A percentile compares a stretch with the other conserved stretches of the same genome.
These are phyloP conservation scores for Poecilia gillii DNA, from an alignment of 2,797 vertebrate genomes.

Conservation along the genomic window DNA sequence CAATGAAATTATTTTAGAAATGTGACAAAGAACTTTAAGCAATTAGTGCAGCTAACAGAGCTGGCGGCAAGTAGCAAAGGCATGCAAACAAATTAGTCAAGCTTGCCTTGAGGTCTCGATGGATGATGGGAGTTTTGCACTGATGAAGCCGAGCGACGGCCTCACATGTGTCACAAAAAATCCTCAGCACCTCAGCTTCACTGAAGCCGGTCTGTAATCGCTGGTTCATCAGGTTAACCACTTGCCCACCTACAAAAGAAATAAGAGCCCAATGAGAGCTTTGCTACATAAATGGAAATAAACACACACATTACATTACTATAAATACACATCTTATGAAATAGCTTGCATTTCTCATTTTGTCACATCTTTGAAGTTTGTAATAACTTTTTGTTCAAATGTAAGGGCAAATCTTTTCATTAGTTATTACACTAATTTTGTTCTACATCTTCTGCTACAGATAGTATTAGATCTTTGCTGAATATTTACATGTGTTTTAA, in stretches of 20 bases:
- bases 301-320: background rate
- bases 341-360: background rate
- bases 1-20: conserved; percentile 1
- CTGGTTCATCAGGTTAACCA: conserved; percentile 99
- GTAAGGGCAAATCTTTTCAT: background rate
- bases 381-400: background rate
- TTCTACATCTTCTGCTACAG: background rate
- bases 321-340: background rate
- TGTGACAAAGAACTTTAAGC: conserved; percentile 12
- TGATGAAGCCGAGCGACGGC: conserved; percentile 93
- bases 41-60: background rate
- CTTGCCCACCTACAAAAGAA: conserved; percentile 88
- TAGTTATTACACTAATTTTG: background rate
- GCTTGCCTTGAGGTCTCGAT: conserved; percentile 94
- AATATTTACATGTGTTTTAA: background rate
- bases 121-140: conserved; percentile 92
- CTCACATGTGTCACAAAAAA: conserved; percentile 97
- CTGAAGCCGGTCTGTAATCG: conserved; percentile 94
- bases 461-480: background rate
- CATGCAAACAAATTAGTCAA: background rate
- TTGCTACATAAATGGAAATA: background rate
- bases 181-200: conserved; percentile 92
- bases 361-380: background rate
- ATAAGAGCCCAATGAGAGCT: background rate
- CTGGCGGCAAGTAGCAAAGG: background rate